Base-by-base conservation (phyloP, 2,797 vertebrate species). In the Apogon hyalosoma region DNA sequence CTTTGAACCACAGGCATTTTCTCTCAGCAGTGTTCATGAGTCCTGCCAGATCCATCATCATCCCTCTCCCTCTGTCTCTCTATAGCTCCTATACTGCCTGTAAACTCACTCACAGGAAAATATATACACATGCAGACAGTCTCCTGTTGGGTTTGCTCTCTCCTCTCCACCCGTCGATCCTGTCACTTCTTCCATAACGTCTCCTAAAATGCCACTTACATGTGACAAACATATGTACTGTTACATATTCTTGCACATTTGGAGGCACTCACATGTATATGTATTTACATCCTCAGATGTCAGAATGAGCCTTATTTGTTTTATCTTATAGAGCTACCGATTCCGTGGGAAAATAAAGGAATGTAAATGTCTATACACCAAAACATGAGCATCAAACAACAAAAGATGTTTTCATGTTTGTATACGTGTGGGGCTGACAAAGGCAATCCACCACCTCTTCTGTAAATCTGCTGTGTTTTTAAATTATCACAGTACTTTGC, bases 1-100 rank as follows among this genome's bases (percentile, higher is more conserved):
- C 84, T 92, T 90, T 92, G 87, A 92, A 90, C 86, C 75, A 76
- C 79, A 82, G 87, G 83, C 89, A 66, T 87, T 88, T 87, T 89
- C 83, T 91, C 87, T 86, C 84, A 76, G 90, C 79, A 39, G 84
- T 73, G 73, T 68, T 91, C 78, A 78, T 56, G 75, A 84, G 85
- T 84, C 58, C 76, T 87, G 84, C 84, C 85, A 87, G 85, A 87
- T 87, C 84, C 84, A 69, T 89, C 86, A 84, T 83, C 83, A 77
- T 85, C 80, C 45, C 61, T 82, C 76, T 85, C 54, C 76, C 73
- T 75, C 65, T 67, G 74, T 69, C 80, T 66, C 62, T 88, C 80
- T 82, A 81, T 87, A 82, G 69, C 70, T 76, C 53, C 73, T 76
- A 79, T 82, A 79, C 65, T 49, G 68, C 60, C 76, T 79, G 47